phyloP scores from a whole-genome alignment of 2,888 invertebrate species.

The Myopa tessellatipennis region DNA sequence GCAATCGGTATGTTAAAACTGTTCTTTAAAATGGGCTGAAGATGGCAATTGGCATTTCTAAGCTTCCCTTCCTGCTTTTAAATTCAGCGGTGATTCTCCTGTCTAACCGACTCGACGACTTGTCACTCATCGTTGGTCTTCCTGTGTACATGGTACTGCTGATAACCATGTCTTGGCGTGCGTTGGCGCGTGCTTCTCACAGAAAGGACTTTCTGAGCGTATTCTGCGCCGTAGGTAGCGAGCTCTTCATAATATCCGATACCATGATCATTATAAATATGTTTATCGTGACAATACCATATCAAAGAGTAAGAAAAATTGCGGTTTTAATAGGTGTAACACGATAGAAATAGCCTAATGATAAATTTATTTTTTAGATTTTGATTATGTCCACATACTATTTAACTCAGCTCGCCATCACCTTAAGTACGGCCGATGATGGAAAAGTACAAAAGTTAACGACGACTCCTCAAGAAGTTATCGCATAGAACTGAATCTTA shows the following conservation, averaged over 20 bases:
- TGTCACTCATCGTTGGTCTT: slow-evolving; percentile 72
- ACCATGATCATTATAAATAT: slow-evolving; percentile 80
- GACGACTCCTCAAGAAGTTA: background rate
- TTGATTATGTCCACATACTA: slow-evolving; percentile 92
- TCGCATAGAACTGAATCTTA: no score
- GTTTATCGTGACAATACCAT: slow-evolving; percentile 77
- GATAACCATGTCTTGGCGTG: slow-evolving; percentile 86
- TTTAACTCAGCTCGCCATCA: slow-evolving; percentile 86
- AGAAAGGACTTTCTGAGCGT: slow-evolving; percentile 77
- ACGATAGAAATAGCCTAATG: background rate
- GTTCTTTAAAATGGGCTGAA: no score
- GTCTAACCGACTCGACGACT: slow-evolving; percentile 58
- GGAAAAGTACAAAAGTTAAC: slow-evolving; percentile 15
- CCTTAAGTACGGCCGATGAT: slow-evolving; percentile 73
- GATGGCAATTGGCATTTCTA: background rate
- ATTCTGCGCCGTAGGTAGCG: slow-evolving; percentile 77
- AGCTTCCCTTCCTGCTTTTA: background rate
- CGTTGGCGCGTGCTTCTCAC: slow-evolving; percentile 72
- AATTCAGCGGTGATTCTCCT: slow-evolving; percentile 59
- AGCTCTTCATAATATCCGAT: slow-evolving; percentile 85
- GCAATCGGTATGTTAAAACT: slow-evolving; percentile 67
- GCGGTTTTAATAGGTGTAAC: background rate
- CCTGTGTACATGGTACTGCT: slow-evolving; percentile 80
- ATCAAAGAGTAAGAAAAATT: slow-evolving; percentile 72
- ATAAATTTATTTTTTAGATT: slow-evolving; percentile 69